These are phyloP conservation scores for Tipula confusa DNA, from an alignment of 2,888 invertebrate species.

Conservation along the genomic window DNA sequence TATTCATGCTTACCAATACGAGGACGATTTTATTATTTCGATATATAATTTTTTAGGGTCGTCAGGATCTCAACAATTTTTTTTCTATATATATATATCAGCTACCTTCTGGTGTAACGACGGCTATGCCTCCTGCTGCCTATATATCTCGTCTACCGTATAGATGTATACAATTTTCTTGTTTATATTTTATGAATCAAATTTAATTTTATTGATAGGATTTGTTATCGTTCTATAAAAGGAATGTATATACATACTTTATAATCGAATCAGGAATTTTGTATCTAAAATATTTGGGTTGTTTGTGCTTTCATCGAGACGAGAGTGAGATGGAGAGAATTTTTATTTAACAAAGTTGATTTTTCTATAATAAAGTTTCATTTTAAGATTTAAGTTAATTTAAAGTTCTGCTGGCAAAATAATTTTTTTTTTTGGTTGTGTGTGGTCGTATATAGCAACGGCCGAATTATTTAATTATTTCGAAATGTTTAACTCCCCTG, in stretches of 20 bases:
- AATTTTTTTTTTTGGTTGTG: background rate
- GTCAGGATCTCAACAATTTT: background rate
- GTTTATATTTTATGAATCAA: conserved; percentile 12
- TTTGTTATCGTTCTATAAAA: background rate
- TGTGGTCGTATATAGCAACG: background rate
- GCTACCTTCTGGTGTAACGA: background rate
- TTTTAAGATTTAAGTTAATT: background rate
- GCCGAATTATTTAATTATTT: background rate
- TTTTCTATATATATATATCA: background rate
- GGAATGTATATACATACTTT: background rate
- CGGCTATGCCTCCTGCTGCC: background rate
- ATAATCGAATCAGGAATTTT: background rate
- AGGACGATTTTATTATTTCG: background rate
- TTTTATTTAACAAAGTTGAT: background rate
- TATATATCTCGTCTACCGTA: background rate
- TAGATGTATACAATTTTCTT: background rate
- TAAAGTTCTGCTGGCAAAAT: background rate
- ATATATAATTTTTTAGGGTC: background rate
- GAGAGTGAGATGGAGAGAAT: too few species aligned
- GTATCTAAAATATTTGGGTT: background rate
- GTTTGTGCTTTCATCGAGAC: background rate
- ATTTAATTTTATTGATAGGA: conserved; percentile 9
- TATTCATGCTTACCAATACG: background rate
- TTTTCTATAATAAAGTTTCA: background rate
- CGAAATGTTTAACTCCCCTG: background rate